Conservation (phyloP, 2,888 invertebrate genomes). For the Phalangium opilio region DNA sequence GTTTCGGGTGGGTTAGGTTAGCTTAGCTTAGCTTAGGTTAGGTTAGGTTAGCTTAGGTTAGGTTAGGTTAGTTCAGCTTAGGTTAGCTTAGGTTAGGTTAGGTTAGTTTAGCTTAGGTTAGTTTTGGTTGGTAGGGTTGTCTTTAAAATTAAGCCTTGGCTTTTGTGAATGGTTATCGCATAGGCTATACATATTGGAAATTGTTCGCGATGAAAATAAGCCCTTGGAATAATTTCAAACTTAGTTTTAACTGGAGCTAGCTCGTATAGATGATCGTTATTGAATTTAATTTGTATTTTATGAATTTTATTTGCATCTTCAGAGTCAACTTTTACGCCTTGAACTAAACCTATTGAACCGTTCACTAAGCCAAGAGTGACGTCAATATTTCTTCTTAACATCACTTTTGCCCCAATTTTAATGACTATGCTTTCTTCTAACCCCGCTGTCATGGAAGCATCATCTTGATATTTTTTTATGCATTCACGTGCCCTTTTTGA, state of each 20-base stretch:
- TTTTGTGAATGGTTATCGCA: conserved; percentile 5
- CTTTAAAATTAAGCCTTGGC: conserved; percentile 1
- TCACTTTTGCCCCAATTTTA: background rate
- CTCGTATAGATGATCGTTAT: too few relatives aligned
- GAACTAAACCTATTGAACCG: conserved; percentile 1
- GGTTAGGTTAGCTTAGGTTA: too few relatives aligned
- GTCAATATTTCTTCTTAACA: conserved; percentile 3
- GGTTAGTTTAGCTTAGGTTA: too few relatives aligned
- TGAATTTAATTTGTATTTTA: conserved; percentile 1
- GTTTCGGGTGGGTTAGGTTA: too few relatives aligned
- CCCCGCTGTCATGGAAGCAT: conserved; percentile 3
- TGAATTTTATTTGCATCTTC: background rate
- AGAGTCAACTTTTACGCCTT: background rate
- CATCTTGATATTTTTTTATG: background rate
- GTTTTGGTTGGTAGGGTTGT: too few relatives aligned
- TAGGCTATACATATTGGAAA: conserved; percentile 4
- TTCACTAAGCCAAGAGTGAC: conserved; percentile 4
- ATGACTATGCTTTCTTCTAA: background rate
- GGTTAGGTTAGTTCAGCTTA: too few relatives aligned
- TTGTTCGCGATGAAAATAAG: background rate
- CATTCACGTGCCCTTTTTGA: background rate
- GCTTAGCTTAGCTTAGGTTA: too few relatives aligned
- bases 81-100: too few relatives aligned
- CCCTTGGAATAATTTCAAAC: background rate
- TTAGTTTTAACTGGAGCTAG: background rate